These are phyloP conservation scores for Noctua comes DNA, from an alignment of 2,888 invertebrate species.

Conservation along the genomic window DNA sequence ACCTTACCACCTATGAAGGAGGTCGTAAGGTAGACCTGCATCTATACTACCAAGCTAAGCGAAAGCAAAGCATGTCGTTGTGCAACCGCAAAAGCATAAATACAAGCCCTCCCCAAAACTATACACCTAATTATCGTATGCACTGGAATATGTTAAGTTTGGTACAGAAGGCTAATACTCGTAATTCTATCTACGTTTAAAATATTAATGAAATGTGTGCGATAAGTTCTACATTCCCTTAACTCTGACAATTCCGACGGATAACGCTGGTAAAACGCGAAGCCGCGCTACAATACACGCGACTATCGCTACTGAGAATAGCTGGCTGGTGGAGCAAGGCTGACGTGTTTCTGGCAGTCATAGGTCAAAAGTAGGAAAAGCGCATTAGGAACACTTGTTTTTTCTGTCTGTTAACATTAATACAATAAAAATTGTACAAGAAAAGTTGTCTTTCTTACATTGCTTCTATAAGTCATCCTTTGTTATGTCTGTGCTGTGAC, in stretches of 20 bases:
- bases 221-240: too few species aligned
- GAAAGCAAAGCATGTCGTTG: too few species aligned
- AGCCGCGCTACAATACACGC: neutral
- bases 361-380: neutral
- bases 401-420: neutral
- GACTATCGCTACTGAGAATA: too few species aligned
- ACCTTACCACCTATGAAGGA: too few species aligned
- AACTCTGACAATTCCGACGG: too few species aligned
- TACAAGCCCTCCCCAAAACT: too few species aligned
- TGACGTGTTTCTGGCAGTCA: too few species aligned
- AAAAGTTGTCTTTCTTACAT: accelerated
- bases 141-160: neutral
- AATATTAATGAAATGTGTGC: neutral
- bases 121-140: conserved; percentile 14
- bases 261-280: neutral
- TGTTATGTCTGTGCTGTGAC: neutral
- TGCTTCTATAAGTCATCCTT: neutral
- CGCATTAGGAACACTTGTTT: neutral
- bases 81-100: too few species aligned
- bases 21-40: too few species aligned
- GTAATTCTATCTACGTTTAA: neutral
- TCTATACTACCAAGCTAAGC: too few species aligned
- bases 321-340: neutral
- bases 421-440: neutral
- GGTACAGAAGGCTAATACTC: conserved; percentile 9